phyloP scores from a whole-genome alignment of 2,888 invertebrate genomes.

The Patella depressa region DNA sequence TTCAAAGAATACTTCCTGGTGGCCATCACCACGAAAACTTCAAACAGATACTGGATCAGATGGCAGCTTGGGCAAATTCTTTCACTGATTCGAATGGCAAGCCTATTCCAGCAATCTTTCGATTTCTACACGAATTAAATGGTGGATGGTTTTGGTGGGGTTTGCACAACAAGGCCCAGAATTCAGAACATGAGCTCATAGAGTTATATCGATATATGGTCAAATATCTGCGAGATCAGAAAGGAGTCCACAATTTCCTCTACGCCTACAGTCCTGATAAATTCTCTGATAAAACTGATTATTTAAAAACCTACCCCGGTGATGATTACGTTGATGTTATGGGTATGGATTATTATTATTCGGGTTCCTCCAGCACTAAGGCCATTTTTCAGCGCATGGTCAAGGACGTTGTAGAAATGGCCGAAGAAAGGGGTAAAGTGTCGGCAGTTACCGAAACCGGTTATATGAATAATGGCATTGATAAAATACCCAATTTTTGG shows the following conservation, averaged over 20 bases:
- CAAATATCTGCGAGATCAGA: constrained; percentile 33
- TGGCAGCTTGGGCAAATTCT: too few relatives aligned
- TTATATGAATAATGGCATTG: too few relatives aligned
- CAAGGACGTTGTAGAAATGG: too few relatives aligned
- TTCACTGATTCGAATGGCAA: too few relatives aligned
- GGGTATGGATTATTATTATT: constrained; percentile 36
- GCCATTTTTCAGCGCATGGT: too few relatives aligned
- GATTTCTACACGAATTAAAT: too few relatives aligned
- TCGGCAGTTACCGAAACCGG: too few relatives aligned
- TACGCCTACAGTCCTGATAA: constrained; percentile 38
- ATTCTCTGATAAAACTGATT: constrained; percentile 27
- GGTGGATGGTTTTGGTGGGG: too few relatives aligned
- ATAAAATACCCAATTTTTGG: too few relatives aligned
- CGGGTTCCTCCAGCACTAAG: too few relatives aligned
- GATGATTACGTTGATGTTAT: constrained; percentile 37
- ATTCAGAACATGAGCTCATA: constrained; percentile 32
- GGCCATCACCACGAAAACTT: constrained; percentile 29
- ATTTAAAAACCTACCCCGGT: constrained; percentile 36
- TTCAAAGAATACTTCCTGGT: constrained; percentile 28
- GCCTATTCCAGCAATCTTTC: too few relatives aligned
- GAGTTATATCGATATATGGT: constrained; percentile 33
- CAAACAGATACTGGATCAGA: not conserved
- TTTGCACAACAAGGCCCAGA: constrained; percentile 16
- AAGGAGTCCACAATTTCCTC: constrained; percentile 38
- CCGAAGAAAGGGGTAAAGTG: too few relatives aligned